Evolutionary conservation across 2,888 invertebrate species (phyloP).

Genomic region (Caenorhabditis macrosperma): DNA sequence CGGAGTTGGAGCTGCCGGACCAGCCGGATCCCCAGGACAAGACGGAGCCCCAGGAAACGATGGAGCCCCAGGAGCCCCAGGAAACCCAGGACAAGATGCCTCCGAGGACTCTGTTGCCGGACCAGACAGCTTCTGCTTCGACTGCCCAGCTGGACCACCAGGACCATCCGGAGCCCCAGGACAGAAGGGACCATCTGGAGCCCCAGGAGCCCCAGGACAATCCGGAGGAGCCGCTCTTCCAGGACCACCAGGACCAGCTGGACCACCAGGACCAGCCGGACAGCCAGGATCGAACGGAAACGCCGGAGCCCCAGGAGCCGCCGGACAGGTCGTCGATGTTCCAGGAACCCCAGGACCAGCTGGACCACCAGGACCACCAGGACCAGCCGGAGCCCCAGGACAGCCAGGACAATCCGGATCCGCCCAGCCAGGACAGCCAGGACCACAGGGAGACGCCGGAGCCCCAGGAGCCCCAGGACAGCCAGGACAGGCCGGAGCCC

Average conservation of each 20-base stretch:
- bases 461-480: slow-evolving; percentile 64
- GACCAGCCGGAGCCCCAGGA: slow-evolving; percentile 64
- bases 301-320: slow-evolving; percentile 63
- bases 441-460: slow-evolving; percentile 62
- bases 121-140: slow-evolving; percentile 68
- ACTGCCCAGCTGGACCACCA: slow-evolving; percentile 67
- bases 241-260: slow-evolving; percentile 67
- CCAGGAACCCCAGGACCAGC: slow-evolving; percentile 65
- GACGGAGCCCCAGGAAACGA: slow-evolving; percentile 69
- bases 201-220: slow-evolving; percentile 60
- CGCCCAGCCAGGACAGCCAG: slow-evolving; percentile 57
- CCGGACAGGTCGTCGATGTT: slow-evolving; percentile 65
- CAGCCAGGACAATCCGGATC: slow-evolving; percentile 60
- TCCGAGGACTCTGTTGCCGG: slow-evolving; percentile 47
- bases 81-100: slow-evolving; percentile 66
- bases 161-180: slow-evolving; percentile 66
- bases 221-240: slow-evolving; percentile 51
- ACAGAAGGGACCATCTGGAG: slow-evolving; percentile 65
- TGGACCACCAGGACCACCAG: slow-evolving; percentile 64
- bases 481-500: slow-evolving; percentile 59
- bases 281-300: slow-evolving; percentile 58
- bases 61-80: slow-evolving; percentile 65
- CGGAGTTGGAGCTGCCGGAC: slow-evolving; percentile 66
- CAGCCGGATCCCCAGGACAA: slow-evolving; percentile 65
- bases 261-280: slow-evolving; percentile 70